Evolutionary conservation across 2,888 invertebrate species (phyloP).

Genomic region (Beris chalybata): DNA sequence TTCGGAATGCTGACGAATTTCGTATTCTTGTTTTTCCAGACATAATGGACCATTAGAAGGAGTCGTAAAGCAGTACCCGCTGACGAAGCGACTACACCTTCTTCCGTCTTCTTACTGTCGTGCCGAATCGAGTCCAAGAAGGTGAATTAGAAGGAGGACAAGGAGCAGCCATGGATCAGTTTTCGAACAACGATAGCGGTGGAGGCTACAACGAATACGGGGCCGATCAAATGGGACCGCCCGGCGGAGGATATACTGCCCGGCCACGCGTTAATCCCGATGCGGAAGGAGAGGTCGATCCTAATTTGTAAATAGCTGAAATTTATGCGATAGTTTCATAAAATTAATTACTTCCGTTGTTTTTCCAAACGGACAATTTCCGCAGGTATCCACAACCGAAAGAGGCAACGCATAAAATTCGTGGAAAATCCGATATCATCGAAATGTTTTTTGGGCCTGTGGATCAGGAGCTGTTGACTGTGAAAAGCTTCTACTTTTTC

Average conservation of each 20-base stretch:
- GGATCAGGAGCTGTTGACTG: slow-evolving; percentile 89
- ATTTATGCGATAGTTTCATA: neutral
- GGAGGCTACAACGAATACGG: slow-evolving; percentile 29
- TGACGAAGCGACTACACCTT: slow-evolving; percentile 19
- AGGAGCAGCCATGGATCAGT: slow-evolving; percentile 35
- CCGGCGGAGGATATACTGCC: slow-evolving; percentile 47
- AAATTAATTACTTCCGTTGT: neutral
- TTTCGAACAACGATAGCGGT: slow-evolving; percentile 35
- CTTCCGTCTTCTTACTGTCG: too few species aligned
- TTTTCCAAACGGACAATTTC: neutral
- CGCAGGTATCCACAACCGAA: slow-evolving; percentile 80
- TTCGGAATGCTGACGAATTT: too few species aligned
- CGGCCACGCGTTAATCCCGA: slow-evolving; percentile 81
- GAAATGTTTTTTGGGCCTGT: slow-evolving; percentile 82
- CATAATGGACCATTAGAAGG: slow-evolving; percentile 24
- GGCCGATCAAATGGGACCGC: slow-evolving; percentile 25
- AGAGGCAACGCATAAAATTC: slow-evolving; percentile 87
- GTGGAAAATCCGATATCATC: slow-evolving; percentile 80
- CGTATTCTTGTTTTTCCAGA: slow-evolving; percentile 14
- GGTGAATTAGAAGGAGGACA: neutral
- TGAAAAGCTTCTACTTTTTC: slow-evolving; percentile 98
- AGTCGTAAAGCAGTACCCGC: slow-evolving; percentile 21
- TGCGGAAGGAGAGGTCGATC: slow-evolving; percentile 84
- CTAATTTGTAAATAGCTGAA: slow-evolving; percentile 63
- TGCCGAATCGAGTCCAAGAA: neutral